Percentiles rank a stretch among this genome's conserved stretches.
phyloP scores from a whole-genome alignment of 2,888 invertebrate species.

The Netelia inedita region DNA sequence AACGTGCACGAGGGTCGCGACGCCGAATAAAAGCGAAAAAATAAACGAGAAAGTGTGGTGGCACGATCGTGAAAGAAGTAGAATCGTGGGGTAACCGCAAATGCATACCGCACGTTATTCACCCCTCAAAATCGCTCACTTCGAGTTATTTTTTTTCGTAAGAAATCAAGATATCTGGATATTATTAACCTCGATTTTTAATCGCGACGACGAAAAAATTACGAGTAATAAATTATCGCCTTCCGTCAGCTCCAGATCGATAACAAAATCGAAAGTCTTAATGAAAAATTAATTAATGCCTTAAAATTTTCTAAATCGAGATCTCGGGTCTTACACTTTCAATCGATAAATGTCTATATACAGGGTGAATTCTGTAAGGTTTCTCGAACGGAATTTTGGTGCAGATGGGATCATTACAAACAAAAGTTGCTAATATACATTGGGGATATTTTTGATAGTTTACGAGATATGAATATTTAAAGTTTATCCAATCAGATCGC shows the following conservation, averaged over 20 bases:
- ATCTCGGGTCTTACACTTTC: background rate
- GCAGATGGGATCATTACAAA: no score
- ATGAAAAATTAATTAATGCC: background rate
- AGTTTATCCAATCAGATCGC: no score
- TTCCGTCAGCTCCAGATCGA: background rate
- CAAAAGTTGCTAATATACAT: no score
- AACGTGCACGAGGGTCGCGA: background rate
- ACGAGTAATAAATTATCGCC: background rate
- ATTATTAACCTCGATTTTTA: background rate
- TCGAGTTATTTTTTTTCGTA: no score
- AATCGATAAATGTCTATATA: background rate
- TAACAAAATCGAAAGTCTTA: background rate
- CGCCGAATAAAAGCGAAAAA: conserved; percentile 4
- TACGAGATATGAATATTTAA: no score
- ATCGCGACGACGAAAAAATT: background rate
- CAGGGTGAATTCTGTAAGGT: no score
- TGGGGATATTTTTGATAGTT: no score
- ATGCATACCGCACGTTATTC: background rate
- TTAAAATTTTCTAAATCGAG: background rate
- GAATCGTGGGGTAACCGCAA: background rate
- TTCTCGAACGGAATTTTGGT: no score
- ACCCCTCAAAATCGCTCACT: background rate
- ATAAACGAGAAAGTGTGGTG: conserved; percentile 4
- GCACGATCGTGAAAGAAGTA: conserved; percentile 22
- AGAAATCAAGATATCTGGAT: no score